These are phyloP conservation scores for Dicentrarchus labrax DNA, from an alignment of 2,113 vertebrate genomes.

Conservation along the genomic window DNA sequence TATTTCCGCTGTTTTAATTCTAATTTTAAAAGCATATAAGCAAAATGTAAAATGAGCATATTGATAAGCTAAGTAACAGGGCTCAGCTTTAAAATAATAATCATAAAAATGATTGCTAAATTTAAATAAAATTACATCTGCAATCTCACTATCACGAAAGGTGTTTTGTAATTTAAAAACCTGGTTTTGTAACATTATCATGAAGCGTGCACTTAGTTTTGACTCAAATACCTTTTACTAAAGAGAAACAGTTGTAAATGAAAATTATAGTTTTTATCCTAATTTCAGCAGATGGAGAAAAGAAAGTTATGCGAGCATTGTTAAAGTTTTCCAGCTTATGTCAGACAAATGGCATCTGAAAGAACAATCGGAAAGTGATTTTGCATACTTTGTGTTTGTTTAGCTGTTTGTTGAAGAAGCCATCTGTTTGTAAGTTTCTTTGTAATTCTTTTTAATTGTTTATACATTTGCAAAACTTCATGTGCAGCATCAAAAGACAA, in stretches of 20 bases:
- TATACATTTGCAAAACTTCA: constrained; percentile 77
- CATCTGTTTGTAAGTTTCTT: constrained; percentile 81
- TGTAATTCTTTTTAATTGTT: constrained; percentile 72
- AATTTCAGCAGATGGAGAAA: constrained; percentile 49
- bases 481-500: constrained; percentile 76
- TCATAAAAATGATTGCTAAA: not conserved
- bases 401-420: constrained; percentile 70
- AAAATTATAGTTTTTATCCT: not conserved
- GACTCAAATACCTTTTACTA: not conserved
- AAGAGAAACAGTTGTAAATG: not conserved
- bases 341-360: constrained; percentile 54
- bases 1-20: not conserved
- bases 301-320: constrained; percentile 42
- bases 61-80: not conserved
- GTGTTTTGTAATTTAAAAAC: not conserved
- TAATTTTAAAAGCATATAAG: not conserved
- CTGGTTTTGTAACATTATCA: not conserved
- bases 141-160: not conserved
- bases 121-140: not conserved
- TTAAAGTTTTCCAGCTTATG: constrained; percentile 64
- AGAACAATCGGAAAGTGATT: constrained; percentile 68
- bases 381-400: constrained; percentile 60
- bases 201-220: constrained; percentile 9
- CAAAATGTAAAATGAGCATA: not conserved
- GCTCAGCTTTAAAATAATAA: not conserved